Base-by-base conservation (phyloP, 2,113 vertebrate species). In the Anarrhichthys ocellatus region DNA sequence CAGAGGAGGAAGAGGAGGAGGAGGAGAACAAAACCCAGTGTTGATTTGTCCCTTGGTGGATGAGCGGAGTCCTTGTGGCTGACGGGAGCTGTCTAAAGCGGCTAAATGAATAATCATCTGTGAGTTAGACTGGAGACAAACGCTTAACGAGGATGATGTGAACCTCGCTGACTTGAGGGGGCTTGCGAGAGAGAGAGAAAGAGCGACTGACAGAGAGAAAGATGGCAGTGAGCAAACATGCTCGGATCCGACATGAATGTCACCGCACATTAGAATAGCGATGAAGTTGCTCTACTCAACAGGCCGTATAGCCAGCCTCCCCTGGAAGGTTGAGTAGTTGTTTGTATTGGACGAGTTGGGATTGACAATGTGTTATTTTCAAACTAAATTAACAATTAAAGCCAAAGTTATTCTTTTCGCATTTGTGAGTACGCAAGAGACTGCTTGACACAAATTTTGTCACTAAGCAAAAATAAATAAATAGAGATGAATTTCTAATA, bases 91-190 rank as follows among this genome's bases (percentile, higher is more conserved):
- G 97, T 97, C 96, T 97, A 97, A 97, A 97, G 97, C 96, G 95
- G 96, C 96, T 98, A 97, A 98, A 98, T 99, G 97, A 98, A 97
- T 98, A 97, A 99, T 97, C 96, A 97, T 97, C 96, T 96, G 95
- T 95, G 96, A 98, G 96, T 97, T 97, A 96, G 95, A 96, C 96
- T 97, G 96, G 96, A 96, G 95, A 93, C 96, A 96, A 96, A 97
- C 96, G 96, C 97, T 97, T 97, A 98, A 98, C 96, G 97, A 97
- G 97, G 96, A 97, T 96, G 96, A 96, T 97, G 96, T 97, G 96
- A 97, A 97, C 96, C 96, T 97, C 59, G 36, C 86, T 94, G 96
- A 97, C 96, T 97, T 96, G 92, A 93, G 87, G 92, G 83, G 89
- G 85, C 84, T 78, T 82, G 76, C 81, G 62, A 64, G 34, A 20